Base-by-base conservation (phyloP, 2,797 vertebrate genomes). In the Artibeus jamaicensis region DNA sequence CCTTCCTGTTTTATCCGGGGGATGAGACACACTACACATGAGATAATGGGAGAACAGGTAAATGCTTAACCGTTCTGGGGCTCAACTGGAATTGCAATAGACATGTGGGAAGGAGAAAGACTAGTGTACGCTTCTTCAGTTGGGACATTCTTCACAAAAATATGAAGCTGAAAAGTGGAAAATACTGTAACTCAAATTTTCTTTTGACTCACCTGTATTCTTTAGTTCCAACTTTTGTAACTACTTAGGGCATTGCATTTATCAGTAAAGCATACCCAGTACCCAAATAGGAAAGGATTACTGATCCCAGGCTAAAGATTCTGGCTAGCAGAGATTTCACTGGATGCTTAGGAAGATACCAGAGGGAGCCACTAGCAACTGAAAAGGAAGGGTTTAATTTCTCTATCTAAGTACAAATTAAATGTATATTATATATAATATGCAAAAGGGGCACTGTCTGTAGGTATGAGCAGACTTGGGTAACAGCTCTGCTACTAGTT, bases 61-160 rank as follows among this genome's bases (percentile, higher is more conserved):
- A 86, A 71, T 42, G 44, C 85, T 93, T 62, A 74, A 15, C 44
- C 7, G 71, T 96, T 87, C 44, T 73, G 82, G 73, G n/a, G 19
- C 59, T 86, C 39, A 91, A 77, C 65, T 94, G 2, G 92, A 79
- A 73, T 86, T 89, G 78, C 18, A 93, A 1, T 55, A 87, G 67
- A 90, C 90, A 1, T 70, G 90, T 76, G 70, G 82, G 68, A 86
- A 89, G 26, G 34, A 48, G n/a, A 73, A 89, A 83, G 53, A 73
- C 18, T 93, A 37, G 26, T 95, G 19, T 89, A 82, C n/a, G 21
- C 39, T 82, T 78, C 32, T 82, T 82, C 71, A 92, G 32, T 94
- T 90, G 84, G 92, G 57, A 55, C 67, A 85, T 22, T 81, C 71
- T 73, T 94, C 37, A 71, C 67, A 81, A 62, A 88, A 78, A 91